These are phyloP conservation scores for Indri indri DNA, from an alignment of 2,113 vertebrate species.

Conservation along the genomic window DNA sequence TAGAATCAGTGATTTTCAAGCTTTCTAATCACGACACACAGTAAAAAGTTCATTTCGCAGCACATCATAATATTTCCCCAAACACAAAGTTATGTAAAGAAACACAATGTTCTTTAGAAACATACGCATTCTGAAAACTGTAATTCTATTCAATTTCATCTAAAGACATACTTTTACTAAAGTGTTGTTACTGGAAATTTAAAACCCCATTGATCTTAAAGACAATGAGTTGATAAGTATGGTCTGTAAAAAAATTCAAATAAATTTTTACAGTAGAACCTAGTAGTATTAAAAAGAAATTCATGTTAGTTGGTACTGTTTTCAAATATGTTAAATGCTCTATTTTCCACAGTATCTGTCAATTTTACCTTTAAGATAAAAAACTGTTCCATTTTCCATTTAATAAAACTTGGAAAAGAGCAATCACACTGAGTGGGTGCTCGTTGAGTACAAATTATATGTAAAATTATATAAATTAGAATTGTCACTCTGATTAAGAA, in stretches of 20 bases:
- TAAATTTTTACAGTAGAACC: background rate
- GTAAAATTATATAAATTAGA: background rate
- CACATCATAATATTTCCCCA: background rate
- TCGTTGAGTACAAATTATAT: background rate
- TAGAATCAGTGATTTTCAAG: background rate
- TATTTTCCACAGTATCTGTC: background rate
- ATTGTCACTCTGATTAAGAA: background rate
- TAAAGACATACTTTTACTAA: background rate
- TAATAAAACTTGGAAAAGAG: background rate
- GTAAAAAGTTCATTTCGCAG: background rate
- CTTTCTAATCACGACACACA: background rate
- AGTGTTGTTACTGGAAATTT: background rate
- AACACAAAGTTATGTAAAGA: background rate
- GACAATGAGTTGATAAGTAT: background rate
- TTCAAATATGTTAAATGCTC: background rate
- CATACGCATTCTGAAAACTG: background rate
- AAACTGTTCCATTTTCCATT: background rate
- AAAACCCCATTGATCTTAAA: background rate
- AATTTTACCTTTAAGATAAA: background rate
- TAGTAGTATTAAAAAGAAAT: background rate
- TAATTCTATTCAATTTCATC: background rate
- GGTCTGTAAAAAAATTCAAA: background rate
- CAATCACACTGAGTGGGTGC: background rate
- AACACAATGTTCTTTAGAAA: background rate
- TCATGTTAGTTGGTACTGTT: background rate